Percentiles rank a stretch among this genome's conserved stretches.
These are phyloP conservation scores for Latrodectus hesperus DNA, from an alignment of 2,888 invertebrate genomes.

Conservation along the genomic window DNA sequence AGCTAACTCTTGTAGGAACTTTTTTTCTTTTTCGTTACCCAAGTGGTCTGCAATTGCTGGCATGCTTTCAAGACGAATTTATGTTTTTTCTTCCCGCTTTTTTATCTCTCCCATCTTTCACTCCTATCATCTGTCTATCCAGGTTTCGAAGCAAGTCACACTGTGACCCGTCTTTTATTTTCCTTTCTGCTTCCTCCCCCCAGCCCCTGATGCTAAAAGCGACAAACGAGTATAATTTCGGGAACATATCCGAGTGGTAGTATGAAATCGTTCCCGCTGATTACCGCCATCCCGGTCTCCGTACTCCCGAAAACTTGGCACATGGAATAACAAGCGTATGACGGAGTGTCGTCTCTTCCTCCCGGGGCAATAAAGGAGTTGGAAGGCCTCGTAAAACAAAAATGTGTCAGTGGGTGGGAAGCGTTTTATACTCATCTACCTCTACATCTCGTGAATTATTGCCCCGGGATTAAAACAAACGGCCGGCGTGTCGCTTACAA, in stretches of 20 bases:
- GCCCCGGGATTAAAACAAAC: background rate
- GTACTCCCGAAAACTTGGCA: conserved; percentile 27
- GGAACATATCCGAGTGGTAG: conserved; percentile 8
- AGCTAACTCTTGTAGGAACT: background rate
- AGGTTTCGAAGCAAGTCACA: conserved; percentile 24
- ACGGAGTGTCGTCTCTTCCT: conserved; percentile 20
- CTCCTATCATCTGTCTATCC: conserved; percentile 39
- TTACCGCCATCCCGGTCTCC: conserved; percentile 14
- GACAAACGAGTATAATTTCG: conserved; percentile 62
- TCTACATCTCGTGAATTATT: conserved; percentile 1
- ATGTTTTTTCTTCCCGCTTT: background rate
- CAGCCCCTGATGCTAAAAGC: conserved; percentile 1
- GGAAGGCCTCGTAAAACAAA: conserved; percentile 28
- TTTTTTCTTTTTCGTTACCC: background rate
- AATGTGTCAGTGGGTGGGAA: conserved; percentile 29
- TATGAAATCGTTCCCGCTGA: conserved; percentile 16
- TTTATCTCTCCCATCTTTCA: conserved; percentile 14
- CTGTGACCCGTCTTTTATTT: conserved; percentile 4
- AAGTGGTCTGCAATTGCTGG: conserved; percentile 12
- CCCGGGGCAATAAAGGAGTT: conserved; percentile 14
- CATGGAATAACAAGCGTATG: conserved; percentile 56
- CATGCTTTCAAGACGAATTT: conserved; percentile 18
- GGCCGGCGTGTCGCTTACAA: background rate
- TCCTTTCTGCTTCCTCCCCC: conserved; percentile 10
- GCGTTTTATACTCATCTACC: background rate